phyloP scores from a whole-genome alignment of 2,797 vertebrate species.

The Melanotaenia maccullochi region DNA sequence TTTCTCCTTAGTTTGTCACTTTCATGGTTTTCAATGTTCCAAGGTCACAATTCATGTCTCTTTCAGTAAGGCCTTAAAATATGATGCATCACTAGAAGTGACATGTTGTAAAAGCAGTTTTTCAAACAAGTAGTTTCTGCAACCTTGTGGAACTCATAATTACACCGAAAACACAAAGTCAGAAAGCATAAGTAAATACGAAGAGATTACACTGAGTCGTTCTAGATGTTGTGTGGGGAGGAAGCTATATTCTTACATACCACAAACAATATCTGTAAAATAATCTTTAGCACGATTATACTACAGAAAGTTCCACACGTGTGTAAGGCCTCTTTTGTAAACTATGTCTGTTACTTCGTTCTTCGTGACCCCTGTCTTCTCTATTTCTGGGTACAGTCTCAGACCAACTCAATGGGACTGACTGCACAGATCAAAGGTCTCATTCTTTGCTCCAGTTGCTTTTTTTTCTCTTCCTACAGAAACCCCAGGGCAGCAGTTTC shows the following conservation, averaged over 20 bases:
- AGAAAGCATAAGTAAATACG: slow-evolving; percentile 14
- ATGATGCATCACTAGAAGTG: background rate
- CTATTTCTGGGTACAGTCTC: slow-evolving; percentile 63
- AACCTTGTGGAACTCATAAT: slow-evolving; percentile 34
- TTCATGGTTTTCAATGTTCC: slow-evolving; percentile 30
- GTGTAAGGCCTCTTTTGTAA: slow-evolving; percentile 30
- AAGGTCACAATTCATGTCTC: slow-evolving; percentile 24
- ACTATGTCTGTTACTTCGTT: slow-evolving; percentile 16
- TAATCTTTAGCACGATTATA: background rate
- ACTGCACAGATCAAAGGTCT: slow-evolving; percentile 77
- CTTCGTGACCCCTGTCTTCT: slow-evolving; percentile 60
- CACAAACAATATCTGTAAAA: slow-evolving; percentile 6
- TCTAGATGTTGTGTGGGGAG: slow-evolving; percentile 13
- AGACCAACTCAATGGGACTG: slow-evolving; percentile 62
- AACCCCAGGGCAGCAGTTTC: slow-evolving; percentile 72
- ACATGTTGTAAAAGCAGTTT: slow-evolving; percentile 36
- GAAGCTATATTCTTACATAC: background rate
- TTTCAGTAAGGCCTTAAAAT: slow-evolving; percentile 25
- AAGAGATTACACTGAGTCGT: slow-evolving; percentile 17
- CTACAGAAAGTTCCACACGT: slow-evolving; percentile 16
- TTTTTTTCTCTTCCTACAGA: slow-evolving; percentile 68
- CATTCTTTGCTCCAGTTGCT: slow-evolving; percentile 71
- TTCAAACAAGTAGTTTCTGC: slow-evolving; percentile 41
- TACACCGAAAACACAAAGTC: slow-evolving; percentile 21
- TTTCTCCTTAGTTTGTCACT: slow-evolving; percentile 31